Conservation (phyloP, 2,797 vertebrate species). For the Remorina albescens region DNA sequence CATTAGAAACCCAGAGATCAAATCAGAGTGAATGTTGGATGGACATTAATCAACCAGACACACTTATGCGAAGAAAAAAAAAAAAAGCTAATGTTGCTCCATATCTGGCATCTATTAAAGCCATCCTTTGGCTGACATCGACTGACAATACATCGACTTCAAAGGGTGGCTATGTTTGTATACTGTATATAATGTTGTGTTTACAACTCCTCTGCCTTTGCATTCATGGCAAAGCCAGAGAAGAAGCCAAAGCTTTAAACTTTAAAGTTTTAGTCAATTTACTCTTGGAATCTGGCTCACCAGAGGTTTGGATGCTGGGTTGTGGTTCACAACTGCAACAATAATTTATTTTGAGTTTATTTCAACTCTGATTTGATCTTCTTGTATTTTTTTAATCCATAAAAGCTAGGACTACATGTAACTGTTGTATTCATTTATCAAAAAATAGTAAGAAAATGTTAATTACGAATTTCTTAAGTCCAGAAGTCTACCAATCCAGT, state of each 20-base stretch:
- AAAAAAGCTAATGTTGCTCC: neutral
- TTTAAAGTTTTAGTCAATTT: conserved; percentile 33
- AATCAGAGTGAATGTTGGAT: neutral
- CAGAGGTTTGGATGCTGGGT: neutral
- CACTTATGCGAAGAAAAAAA: neutral
- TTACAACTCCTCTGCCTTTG: conserved; percentile 6
- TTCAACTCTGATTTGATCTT: neutral
- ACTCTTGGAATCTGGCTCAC: conserved; percentile 18
- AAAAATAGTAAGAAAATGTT: neutral
- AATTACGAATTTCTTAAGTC: neutral
- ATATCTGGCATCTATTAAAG: too few relatives aligned
- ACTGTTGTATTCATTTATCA: too few relatives aligned
- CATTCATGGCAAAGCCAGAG: neutral
- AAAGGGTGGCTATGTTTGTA: neutral
- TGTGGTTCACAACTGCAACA: conserved; percentile 3
- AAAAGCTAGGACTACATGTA: neutral
- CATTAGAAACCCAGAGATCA: conserved; percentile 16
- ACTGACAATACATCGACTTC: neutral
- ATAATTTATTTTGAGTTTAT: neutral
- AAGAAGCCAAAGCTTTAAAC: conserved; percentile 20
- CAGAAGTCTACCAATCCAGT: too few relatives aligned
- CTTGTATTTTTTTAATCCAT: neutral
- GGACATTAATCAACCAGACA: conserved; percentile 4
- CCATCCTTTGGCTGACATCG: too few relatives aligned
- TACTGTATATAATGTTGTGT: neutral